A percentile compares a stretch with the other conserved stretches of the same genome.
phyloP scores from a whole-genome alignment of 2,113 vertebrate species.

The Gila orcuttii region DNA sequence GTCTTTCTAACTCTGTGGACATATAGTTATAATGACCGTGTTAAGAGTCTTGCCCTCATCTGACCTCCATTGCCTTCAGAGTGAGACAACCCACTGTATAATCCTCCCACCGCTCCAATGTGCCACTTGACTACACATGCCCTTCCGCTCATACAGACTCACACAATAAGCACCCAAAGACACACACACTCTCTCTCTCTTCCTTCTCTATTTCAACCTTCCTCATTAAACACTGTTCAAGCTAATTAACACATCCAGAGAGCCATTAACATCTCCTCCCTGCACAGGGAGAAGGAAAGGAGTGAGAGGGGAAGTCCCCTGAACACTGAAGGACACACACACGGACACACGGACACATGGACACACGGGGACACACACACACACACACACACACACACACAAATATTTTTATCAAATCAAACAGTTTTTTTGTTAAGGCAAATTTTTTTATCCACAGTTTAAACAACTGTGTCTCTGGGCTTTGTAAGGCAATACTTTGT shows the following conservation, averaged over 20 bases:
- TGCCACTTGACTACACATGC: constrained; percentile 32
- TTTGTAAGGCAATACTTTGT: background rate
- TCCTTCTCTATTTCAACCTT: constrained; percentile 38
- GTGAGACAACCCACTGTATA: constrained; percentile 10
- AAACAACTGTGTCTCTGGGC: background rate
- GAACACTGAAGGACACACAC: constrained; percentile 41
- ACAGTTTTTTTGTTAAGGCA: background rate
- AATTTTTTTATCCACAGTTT: background rate
- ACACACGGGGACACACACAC: background rate
- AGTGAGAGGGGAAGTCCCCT: constrained; percentile 32
- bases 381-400: constrained; percentile 13
- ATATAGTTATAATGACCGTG: constrained; percentile 33
- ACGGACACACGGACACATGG: too few species aligned
- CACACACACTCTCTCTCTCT: background rate
- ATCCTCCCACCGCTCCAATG: constrained; percentile 32
- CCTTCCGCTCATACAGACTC: constrained; percentile 32
- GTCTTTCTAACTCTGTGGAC: constrained; percentile 16
- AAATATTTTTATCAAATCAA: too few species aligned
- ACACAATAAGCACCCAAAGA: constrained; percentile 16
- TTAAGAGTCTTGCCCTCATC: constrained; percentile 38
- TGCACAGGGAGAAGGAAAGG: constrained; percentile 46
- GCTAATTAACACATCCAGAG: constrained; percentile 61
- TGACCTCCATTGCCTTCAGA: constrained; percentile 44
- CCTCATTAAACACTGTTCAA: constrained; percentile 59
- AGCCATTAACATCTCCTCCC: constrained; percentile 56